Base-by-base conservation (phyloP, 2,888 invertebrate genomes). In the Gisinianus flammeolus region DNA sequence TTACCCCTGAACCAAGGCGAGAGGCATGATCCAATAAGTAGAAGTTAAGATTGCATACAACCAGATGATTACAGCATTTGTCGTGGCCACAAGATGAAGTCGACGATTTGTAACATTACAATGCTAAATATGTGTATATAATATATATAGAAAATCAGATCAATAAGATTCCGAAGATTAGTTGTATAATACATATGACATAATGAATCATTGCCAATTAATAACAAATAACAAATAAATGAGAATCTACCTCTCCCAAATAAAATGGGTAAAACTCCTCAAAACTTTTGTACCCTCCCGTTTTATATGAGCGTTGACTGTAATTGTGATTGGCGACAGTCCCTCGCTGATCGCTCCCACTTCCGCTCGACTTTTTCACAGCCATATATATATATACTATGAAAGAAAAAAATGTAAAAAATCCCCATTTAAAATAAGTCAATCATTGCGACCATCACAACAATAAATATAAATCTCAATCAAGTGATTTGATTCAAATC, bases 181-280 rank as follows among this genome's bases (percentile, higher is more conserved):
- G n/a, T n/a, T n/a, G n/a, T n/a, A n/a, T n/a, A n/a, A n/a, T n/a
- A n/a, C n/a, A n/a, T n/a, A n/a, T n/a, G n/a, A n/a, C n/a, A n/a
- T n/a, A n/a, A n/a, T n/a, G n/a, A n/a, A n/a, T n/a, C n/a, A n/a
- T n/a, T n/a, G n/a, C n/a, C n/a, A n/a, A n/a, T n/a, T n/a, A n/a
- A n/a, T n/a, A n/a, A n/a, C n/a, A n/a, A n/a, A n/a, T n/a, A n/a
- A n/a, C n/a, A n/a, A n/a, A n/a, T n/a, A n/a, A n/a, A n/a, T n/a
- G n/a, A n/a, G n/a, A n/a, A n/a, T n/a, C n/a, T n/a, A n/a, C n/a
- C n/a, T 84, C 84, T 12, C 84, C 84, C 72, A 84, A 62, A 62
- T 84, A 84, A 75, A 80, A 84, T 12, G 84, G 83, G 56, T 84
- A 84, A 52, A 84, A 84, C 12, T 83, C 81, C 12, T 35, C 69